Percentiles rank a stretch among this genome's conserved stretches.
phyloP scores from a whole-genome alignment of 2,113 vertebrate genomes.

The Mesembrinibis cayennensis region DNA sequence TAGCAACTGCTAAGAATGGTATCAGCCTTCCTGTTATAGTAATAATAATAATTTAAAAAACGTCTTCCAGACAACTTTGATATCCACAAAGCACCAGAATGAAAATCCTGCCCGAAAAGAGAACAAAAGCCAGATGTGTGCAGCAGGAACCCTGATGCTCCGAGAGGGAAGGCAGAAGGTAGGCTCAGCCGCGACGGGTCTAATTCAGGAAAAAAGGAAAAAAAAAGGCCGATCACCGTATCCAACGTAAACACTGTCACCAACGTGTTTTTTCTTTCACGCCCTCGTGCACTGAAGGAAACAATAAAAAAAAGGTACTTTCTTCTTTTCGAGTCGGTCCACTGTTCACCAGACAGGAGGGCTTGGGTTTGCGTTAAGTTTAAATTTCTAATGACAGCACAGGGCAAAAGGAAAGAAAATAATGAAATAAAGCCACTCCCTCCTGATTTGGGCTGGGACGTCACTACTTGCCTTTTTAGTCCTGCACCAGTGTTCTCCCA shows the following conservation, averaged over 20 bases:
- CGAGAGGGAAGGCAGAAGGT: slow-evolving; percentile 4
- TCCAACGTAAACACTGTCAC: slow-evolving; percentile 19
- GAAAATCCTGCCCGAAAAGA: neutral
- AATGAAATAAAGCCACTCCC: slow-evolving; percentile 66
- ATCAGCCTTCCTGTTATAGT: slow-evolving; percentile 11
- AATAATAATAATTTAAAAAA: neutral
- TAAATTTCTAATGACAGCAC: slow-evolving; percentile 71
- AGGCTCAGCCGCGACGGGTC: slow-evolving; percentile 28
- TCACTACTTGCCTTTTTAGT: slow-evolving; percentile 73
- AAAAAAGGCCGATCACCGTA: neutral
- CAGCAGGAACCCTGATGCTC: slow-evolving; percentile 7
- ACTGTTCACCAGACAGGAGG: neutral
- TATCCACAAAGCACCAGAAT: slow-evolving; percentile 35
- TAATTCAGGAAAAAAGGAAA: neutral
- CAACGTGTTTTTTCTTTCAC: neutral
- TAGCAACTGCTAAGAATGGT: neutral
- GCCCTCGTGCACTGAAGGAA: neutral
- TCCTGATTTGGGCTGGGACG: slow-evolving; percentile 47
- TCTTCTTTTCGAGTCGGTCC: neutral
- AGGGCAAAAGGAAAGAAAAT: slow-evolving; percentile 38
- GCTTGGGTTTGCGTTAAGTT: slow-evolving; percentile 41
- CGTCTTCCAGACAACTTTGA: slow-evolving; percentile 20
- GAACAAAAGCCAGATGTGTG: slow-evolving; percentile 57
- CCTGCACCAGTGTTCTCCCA: slow-evolving; percentile 42
- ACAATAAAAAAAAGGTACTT: neutral